Evolutionary conservation across 2,113 vertebrate genomes (phyloP), one percentile per base, ranked within the genome.

Genomic region (Nesoenas mayeri): DNA sequence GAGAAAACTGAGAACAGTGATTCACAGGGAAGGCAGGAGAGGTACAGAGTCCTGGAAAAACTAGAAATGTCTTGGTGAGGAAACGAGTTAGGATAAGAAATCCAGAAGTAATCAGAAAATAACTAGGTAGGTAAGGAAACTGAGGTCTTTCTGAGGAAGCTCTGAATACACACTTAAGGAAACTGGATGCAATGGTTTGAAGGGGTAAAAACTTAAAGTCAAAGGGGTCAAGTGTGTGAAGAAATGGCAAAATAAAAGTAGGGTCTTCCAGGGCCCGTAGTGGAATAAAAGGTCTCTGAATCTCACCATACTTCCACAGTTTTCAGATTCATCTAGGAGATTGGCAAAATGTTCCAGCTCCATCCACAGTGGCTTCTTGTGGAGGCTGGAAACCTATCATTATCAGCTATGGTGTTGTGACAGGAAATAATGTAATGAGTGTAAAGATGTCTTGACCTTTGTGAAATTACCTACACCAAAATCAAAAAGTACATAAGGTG

Each of bases 221-320:
- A 51, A 81, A 64, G 32, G 48, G 9, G 9, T 26, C 0, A 0
- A 67, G 18, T 11, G 36, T 40, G 21, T 11, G 4, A 5, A 53
- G 3, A 75, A 72, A 58, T 29, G 13, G 8, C 38, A 75, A 82
- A 91, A 75, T 64, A 31, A 7, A 5, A 15, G 13, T 19, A 28
- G 15, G 4, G 15, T 42, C 1, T 70, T 85, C 7, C 15, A 61
- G 40, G 77, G 31, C 31, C 22, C 12, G 5, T 67, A 72, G 36
- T 1, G 8, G 26, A 90, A 40, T 10, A 34, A 72, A 11, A 85
- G 2, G 16, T 16, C 32, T 71, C 32, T 85, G 40, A 60, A 62
- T 62, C 44, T 34, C 60, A 14, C 29, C 8, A 8, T 42, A 62
- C 24, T 80, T 85, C 25, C 15, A 34, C 8, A 66, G 13, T 38